Evolutionary conservation across 2,113 vertebrate genomes (phyloP).

Genomic region (Blennius ocellaris): DNA sequence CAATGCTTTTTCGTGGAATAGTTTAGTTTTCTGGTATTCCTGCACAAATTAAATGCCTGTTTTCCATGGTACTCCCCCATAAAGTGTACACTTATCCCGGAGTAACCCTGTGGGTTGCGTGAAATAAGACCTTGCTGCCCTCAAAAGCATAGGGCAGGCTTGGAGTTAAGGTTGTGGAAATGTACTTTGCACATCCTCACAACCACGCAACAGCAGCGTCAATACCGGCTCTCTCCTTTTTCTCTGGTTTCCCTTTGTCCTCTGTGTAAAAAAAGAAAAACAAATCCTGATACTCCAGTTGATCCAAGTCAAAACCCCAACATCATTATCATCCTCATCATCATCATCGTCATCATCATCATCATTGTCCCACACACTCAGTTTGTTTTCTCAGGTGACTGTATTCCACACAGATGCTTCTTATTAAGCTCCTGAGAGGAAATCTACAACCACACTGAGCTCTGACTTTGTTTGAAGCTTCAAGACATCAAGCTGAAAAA

Average conservation of each 20-base stretch:
- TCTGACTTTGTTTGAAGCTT: slow-evolving; percentile 1
- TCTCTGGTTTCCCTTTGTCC: slow-evolving; percentile 84
- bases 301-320: slow-evolving; percentile 64
- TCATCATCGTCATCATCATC: slow-evolving; percentile 17
- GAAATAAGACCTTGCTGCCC: slow-evolving; percentile 50
- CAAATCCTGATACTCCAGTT: slow-evolving; percentile 77
- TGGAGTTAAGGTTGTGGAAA: slow-evolving; percentile 52
- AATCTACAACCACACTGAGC: slow-evolving; percentile 69
- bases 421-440: slow-evolving; percentile 93
- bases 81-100: slow-evolving; percentile 64
- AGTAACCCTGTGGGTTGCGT: slow-evolving; percentile 57
- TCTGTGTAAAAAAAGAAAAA: slow-evolving; percentile 21
- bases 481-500: too few species aligned
- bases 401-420: slow-evolving; percentile 92
- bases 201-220: slow-evolving; percentile 8
- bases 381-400: slow-evolving; percentile 98
- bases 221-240: slow-evolving; percentile 15
- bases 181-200: slow-evolving; percentile 18
- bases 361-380: slow-evolving; percentile 58
- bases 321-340: background rate
- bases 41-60: slow-evolving; percentile 67
- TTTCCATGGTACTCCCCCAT: slow-evolving; percentile 42
- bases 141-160: slow-evolving; percentile 21
- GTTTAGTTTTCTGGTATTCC: slow-evolving; percentile 66
- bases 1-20: slow-evolving; percentile 36